Evolutionary conservation across 2,113 vertebrate genomes (phyloP).

Genomic region (Todiramphus saurophagus): DNA sequence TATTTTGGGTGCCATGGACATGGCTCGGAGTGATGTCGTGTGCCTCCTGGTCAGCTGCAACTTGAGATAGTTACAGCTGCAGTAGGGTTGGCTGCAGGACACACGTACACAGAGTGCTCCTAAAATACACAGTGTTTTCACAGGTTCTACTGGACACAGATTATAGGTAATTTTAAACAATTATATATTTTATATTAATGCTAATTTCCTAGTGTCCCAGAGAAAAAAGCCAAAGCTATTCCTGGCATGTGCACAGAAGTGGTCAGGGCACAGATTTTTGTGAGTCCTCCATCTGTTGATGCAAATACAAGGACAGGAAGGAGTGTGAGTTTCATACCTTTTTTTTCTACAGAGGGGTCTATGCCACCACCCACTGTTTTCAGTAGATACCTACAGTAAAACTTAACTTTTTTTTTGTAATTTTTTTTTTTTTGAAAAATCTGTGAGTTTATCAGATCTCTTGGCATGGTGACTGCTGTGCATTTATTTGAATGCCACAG

Average conservation of each 20-base stretch:
- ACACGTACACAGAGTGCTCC: fast-evolving
- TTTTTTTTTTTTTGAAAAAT: neutral
- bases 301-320: slow-evolving; percentile 28
- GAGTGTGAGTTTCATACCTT: slow-evolving; percentile 28
- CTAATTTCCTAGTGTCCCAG: slow-evolving; percentile 23
- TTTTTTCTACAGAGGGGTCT: neutral
- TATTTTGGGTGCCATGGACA: slow-evolving; percentile 1
- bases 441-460: slow-evolving; percentile 15
- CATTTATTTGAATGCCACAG: slow-evolving; percentile 40
- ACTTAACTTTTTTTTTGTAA: neutral
- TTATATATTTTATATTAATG: slow-evolving; percentile 18
- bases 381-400: slow-evolving; percentile 5
- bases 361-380: neutral
- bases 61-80: slow-evolving; percentile 6
- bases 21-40: neutral
- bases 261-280: slow-evolving; percentile 41
- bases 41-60: slow-evolving; percentile 1
- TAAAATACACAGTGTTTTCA: neutral
- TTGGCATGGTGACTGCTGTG: slow-evolving; percentile 22
- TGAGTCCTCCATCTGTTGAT: slow-evolving; percentile 44
- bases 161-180: slow-evolving; percentile 10
- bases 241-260: slow-evolving; percentile 26
- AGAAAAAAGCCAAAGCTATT: slow-evolving; percentile 31
- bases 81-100: neutral
- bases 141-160: neutral